These are phyloP conservation scores for Cotesia vestalis DNA, from an alignment of 1,140 invertebrate species.

Conservation along the genomic window DNA sequence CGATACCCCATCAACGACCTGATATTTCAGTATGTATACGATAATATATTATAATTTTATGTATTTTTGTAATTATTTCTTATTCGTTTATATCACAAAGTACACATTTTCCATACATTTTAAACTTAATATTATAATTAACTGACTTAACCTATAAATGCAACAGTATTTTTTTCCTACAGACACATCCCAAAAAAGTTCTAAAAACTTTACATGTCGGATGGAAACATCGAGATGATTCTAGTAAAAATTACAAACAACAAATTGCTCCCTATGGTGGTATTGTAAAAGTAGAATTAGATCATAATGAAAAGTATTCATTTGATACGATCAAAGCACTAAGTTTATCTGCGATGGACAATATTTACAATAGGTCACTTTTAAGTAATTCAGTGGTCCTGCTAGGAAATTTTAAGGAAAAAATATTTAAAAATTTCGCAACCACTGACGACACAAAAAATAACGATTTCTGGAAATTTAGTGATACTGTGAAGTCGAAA, in stretches of 20 bases:
- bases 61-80: background rate
- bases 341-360: background rate
- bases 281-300: background rate
- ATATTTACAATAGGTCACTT: background rate
- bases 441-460: no score
- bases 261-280: background rate
- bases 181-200: background rate
- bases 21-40: background rate
- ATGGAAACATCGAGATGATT: background rate
- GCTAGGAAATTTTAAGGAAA: background rate
- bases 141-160: no score
- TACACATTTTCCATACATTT: background rate
- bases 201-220: background rate
- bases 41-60: background rate
- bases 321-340: background rate
- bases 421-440: no score
- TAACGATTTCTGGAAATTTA: no score
- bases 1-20: background rate
- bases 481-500: no score
- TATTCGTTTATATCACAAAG: background rate
- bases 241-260: background rate
- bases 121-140: background rate
- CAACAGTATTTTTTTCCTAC: background rate
- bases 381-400: background rate
- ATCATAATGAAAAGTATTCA: background rate